A percentile compares a stretch with the other conserved stretches of the same genome.
Conservation (phyloP, 2,888 invertebrate species). For the Belgica antarctica region DNA sequence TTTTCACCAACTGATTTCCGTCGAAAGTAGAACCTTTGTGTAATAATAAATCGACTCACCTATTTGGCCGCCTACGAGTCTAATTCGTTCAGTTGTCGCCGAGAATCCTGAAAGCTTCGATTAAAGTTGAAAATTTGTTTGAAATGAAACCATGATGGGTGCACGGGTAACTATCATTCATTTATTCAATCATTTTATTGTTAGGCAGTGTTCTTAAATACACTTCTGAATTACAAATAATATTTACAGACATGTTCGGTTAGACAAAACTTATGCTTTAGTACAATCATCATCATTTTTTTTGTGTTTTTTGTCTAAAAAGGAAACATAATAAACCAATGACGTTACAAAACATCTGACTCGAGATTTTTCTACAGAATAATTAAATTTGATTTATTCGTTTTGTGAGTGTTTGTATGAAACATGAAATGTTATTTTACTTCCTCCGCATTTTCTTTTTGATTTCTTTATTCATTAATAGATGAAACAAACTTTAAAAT, state of each 20-base stretch:
- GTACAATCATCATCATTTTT: not conserved
- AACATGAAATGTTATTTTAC: not conserved
- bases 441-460: not conserved
- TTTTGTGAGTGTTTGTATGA: not conserved
- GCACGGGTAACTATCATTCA: constrained; percentile 25
- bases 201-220: constrained; percentile 38
- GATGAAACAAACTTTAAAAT: not conserved
- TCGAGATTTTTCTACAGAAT: too few relatives aligned
- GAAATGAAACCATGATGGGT: not conserved
- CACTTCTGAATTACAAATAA: constrained; percentile 32
- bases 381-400: constrained; percentile 1
- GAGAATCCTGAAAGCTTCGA: too few relatives aligned
- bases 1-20: too few relatives aligned
- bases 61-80: too few relatives aligned
- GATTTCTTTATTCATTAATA: not conserved
- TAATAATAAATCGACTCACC: too few relatives aligned
- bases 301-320: not conserved
- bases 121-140: not conserved
- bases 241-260: constrained; percentile 21
- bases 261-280: constrained; percentile 15
- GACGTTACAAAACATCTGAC: too few relatives aligned
- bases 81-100: too few relatives aligned
- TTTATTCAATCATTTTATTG: constrained; percentile 17
- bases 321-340: too few relatives aligned
- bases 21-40: too few relatives aligned